Conservation (phyloP, 2,113 vertebrate species). For the Austrofundulus limnaeus region DNA sequence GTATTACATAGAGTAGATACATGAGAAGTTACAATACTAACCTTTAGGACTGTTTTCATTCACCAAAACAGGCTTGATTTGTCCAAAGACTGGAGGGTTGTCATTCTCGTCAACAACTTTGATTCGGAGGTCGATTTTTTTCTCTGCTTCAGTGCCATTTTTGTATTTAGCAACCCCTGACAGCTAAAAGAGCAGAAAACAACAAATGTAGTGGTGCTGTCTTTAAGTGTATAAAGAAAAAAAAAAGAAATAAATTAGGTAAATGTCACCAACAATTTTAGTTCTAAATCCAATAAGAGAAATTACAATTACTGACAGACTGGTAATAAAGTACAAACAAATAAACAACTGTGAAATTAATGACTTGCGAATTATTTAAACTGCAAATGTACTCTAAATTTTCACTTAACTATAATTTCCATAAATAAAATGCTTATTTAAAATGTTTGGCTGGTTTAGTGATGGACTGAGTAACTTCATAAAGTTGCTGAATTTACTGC, state of each 20-base stretch:
- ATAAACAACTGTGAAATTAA: background rate
- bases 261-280: no score
- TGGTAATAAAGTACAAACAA: background rate
- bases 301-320: background rate
- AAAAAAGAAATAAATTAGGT: no score
- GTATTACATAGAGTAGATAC: background rate
- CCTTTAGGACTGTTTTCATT: constrained; percentile 53
- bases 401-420: no score
- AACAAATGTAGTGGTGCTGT: background rate
- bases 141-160: constrained; percentile 41
- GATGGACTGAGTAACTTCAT: no score
- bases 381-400: no score
- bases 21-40: constrained; percentile 16
- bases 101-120: constrained; percentile 76
- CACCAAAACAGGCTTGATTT: background rate
- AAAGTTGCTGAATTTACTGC: no score
- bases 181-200: constrained; percentile 55
- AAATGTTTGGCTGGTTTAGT: no score
- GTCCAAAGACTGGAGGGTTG: constrained; percentile 60
- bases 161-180: constrained; percentile 41
- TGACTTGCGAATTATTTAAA: no score
- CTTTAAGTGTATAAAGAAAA: background rate
- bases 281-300: background rate
- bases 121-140: constrained; percentile 60
- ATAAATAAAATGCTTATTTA: no score